phyloP scores from a whole-genome alignment of 1,140 invertebrate species.

The Drosophila chauvacae region DNA sequence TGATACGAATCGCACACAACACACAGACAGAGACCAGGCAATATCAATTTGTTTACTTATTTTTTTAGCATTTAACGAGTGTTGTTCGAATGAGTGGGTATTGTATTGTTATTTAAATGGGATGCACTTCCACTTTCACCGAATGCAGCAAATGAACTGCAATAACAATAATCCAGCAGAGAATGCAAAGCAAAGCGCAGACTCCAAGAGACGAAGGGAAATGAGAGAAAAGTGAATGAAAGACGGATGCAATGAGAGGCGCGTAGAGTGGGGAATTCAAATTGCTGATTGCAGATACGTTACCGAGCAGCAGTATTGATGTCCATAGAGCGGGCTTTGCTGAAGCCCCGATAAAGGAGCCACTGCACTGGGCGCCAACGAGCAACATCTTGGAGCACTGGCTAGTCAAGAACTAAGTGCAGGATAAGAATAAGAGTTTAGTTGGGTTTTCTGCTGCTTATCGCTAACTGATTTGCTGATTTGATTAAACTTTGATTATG shows the following conservation, averaged over 20 bases:
- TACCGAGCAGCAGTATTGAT: constrained; percentile 28
- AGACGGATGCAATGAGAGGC: constrained; percentile 7
- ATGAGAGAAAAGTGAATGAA: constrained; percentile 11
- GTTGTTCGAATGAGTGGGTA: neutral
- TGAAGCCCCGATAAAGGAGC: neutral
- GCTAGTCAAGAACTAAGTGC: constrained; percentile 17
- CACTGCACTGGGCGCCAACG: neutral
- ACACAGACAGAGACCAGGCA: constrained; percentile 11
- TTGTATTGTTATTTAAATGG: constrained; percentile 22
- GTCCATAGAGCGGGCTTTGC: neutral
- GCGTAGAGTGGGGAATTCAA: constrained; percentile 14
- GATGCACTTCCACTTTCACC: constrained; percentile 28
- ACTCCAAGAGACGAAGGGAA: constrained; percentile 11
- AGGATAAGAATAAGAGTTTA: neutral
- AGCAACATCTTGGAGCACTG: constrained; percentile 17
- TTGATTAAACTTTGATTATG: constrained; percentile 33
- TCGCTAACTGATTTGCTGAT: constrained; percentile 23
- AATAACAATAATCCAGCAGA: constrained; percentile 15
- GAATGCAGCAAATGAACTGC: constrained; percentile 37
- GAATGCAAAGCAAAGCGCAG: constrained; percentile 14
- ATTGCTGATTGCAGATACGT: constrained; percentile 5
- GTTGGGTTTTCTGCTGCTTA: constrained; percentile 6
- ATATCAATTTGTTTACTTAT: constrained; percentile 21
- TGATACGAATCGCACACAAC: constrained; percentile 6
- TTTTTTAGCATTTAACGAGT: neutral